Evolutionary conservation across 2,797 vertebrate species (phyloP).

Genomic region (Poeciliopsis turneri): DNA sequence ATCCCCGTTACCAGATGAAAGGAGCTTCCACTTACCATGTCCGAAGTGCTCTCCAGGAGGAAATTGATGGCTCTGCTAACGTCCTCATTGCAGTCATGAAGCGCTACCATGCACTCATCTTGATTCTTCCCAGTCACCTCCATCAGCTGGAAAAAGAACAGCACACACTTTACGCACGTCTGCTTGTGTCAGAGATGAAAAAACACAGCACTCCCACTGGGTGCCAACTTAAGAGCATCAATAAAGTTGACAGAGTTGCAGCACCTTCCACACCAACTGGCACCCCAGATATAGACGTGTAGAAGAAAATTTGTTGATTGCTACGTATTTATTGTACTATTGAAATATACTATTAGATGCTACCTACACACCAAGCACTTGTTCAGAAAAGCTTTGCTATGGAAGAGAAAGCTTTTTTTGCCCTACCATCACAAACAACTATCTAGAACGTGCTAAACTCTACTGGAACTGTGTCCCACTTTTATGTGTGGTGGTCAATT

Average conservation of each 20-base stretch:
- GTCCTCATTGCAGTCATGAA: slow-evolving; percentile 98
- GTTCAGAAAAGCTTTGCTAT: not conserved
- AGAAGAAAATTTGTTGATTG: not conserved
- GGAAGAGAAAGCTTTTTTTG: not conserved
- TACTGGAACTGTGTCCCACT: not conserved
- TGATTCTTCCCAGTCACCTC: slow-evolving; percentile 97
- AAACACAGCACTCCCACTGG: not conserved
- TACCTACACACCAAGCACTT: not conserved
- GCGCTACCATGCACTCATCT: slow-evolving; percentile 95
- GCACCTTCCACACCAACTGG: not conserved
- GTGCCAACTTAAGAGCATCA: not conserved
- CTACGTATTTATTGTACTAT: not conserved
- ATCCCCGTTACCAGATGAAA: not conserved
- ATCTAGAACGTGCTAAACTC: not conserved
- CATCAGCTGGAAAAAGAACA: slow-evolving; percentile 85
- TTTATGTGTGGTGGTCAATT: not conserved
- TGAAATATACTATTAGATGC: not conserved
- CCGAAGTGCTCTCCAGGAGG: slow-evolving; percentile 93
- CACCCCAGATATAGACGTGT: not conserved
- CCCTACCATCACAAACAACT: not conserved
- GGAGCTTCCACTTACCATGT: slow-evolving; percentile 84
- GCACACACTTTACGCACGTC: not conserved
- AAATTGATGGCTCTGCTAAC: slow-evolving; percentile 96
- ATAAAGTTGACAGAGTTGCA: not conserved
- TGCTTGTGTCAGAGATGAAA: not conserved